Conservation (phyloP, 1,140 invertebrate genomes). For the Latrodectus geometricus region DNA sequence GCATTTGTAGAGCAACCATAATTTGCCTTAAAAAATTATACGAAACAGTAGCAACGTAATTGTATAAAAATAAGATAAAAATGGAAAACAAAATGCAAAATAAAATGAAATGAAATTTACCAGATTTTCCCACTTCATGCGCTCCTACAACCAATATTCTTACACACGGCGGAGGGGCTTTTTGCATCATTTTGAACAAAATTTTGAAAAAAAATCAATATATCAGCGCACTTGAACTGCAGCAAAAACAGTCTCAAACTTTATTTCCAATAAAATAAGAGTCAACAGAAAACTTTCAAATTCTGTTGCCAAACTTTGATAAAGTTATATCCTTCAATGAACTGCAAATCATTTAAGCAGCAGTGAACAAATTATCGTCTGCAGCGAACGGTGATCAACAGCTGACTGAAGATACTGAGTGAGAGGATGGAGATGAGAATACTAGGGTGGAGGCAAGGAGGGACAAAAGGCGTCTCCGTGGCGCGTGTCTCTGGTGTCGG, state of each 20-base stretch:
- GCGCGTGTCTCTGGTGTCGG: constrained; percentile 43
- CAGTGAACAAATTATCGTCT: not conserved
- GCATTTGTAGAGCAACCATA: no score
- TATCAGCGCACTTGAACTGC: not conserved
- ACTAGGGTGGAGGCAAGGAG: not conserved
- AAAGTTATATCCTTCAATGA: not conserved
- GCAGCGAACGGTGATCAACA: constrained; percentile 13
- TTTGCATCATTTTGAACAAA: constrained; percentile 48
- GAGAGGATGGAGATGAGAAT: not conserved
- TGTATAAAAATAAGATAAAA: no score
- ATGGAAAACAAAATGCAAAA: no score
- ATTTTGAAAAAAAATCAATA: not conserved
- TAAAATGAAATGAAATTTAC: constrained; percentile 26
- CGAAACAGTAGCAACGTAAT: no score
- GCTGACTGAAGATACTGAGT: constrained; percentile 39
- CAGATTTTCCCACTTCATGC: constrained; percentile 52
- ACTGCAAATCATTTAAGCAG: not conserved
- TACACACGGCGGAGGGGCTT: constrained; percentile 22
- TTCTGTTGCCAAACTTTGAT: not conserved
- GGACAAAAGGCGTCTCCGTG: constrained; percentile 17
- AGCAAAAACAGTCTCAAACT: not conserved
- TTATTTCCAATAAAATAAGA: not conserved
- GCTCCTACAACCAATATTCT: constrained; percentile 46
- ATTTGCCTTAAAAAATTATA: no score
- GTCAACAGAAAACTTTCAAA: not conserved